Percentiles rank a stretch among this genome's conserved stretches.
Conservation (phyloP, 2,888 invertebrate genomes). For the Junonia oenone region DNA sequence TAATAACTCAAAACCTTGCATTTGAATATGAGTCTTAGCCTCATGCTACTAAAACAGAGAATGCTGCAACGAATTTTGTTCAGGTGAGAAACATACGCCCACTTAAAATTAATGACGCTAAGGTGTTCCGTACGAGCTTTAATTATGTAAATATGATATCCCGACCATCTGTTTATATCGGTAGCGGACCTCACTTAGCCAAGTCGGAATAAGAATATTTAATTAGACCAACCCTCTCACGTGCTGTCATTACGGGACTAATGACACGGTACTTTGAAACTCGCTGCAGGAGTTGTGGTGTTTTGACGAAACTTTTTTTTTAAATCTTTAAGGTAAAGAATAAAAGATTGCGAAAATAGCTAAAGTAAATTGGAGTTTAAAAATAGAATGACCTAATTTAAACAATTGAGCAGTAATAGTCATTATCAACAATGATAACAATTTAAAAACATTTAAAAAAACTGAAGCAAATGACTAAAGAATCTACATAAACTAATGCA, state of each 20-base stretch:
- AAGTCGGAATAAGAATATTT: constrained; percentile 34
- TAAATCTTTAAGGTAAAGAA: neutral
- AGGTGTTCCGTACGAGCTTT: constrained; percentile 21
- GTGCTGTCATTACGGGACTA: constrained; percentile 28
- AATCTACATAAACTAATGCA: too few species aligned
- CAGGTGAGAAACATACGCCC: constrained; percentile 5
- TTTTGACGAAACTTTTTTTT: constrained; percentile 7
- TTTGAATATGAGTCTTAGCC: neutral
- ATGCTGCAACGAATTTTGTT: neutral
- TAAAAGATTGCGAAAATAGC: neutral
- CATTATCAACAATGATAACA: neutral
- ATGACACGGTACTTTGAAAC: constrained; percentile 23
- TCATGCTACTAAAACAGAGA: neutral
- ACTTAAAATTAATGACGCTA: constrained; percentile 11
- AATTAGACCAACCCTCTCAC: constrained; percentile 32
- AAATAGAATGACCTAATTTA: neutral
- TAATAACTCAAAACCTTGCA: neutral
- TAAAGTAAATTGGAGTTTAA: neutral
- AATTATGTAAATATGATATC: constrained; percentile 33
- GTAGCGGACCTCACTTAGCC: constrained; percentile 29
- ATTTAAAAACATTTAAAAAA: neutral
- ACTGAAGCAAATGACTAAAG: neutral
- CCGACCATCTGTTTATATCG: constrained; percentile 28
- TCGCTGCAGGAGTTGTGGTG: constrained; percentile 6
- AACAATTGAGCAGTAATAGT: neutral